Base-by-base conservation (phyloP, 2,797 vertebrate species). In the Florisuga fusca region DNA sequence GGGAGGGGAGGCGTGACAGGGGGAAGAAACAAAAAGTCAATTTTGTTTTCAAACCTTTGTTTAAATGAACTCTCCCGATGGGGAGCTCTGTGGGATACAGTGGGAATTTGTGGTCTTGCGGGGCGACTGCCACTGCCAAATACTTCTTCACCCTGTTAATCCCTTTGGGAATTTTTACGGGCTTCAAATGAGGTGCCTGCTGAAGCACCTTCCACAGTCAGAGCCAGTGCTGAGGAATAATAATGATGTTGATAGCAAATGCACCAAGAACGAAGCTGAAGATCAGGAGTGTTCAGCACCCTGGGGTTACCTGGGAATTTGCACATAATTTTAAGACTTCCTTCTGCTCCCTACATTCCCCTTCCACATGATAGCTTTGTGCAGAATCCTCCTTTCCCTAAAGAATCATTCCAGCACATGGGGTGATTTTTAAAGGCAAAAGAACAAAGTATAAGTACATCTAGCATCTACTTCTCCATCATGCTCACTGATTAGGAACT, bases 81-180 rank as follows among this genome's bases (percentile, higher is more conserved):
- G 8, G 21, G 53, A 87, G 45, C 87, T 90, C 68, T 3, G 4
- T 53, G 45, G 91, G 90, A 71, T 0, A 0, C 4, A 9, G 55
- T 46, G 62, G 74, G 68, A 71, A 78, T 68, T 87, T 31, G 58
- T 31, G 33, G 36, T 80, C 62, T 50, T 80, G 34, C 57, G 83
- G 58, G n/a, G 79, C 1, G 6, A 90, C 45, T 2, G 2, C 12
- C 1, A 11, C 53, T 1, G 9, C 45, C 51, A 84, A 82, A 74
- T 87, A 90, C 73, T 94, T 72, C 66, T 88, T 72, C 67, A 34
- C 48, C 15, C 0, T 0, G 15, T 69, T 96, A 94, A 95, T 96
- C 89, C 87, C 55, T 91, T 81, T 67, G 74, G 79, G 89, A 96
- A 93, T 94, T 89, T 48, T 74, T 33, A 21, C 69, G 57, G 38